phyloP scores from a whole-genome alignment of 2,113 vertebrate genomes.

The Dolichotis patagonum region DNA sequence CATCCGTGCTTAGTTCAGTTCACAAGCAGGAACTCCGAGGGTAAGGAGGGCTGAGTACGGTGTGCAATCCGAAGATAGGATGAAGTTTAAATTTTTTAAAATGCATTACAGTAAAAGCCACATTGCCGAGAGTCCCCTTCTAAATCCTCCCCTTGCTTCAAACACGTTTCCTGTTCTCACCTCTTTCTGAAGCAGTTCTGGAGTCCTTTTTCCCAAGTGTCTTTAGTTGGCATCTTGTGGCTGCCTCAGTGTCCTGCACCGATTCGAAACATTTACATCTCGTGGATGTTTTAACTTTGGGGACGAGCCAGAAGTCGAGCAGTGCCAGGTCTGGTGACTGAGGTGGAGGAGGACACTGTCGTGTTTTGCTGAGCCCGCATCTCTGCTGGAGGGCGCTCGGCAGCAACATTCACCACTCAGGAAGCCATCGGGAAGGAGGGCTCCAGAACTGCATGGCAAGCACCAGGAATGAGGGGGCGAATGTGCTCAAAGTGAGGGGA shows the following conservation, averaged over 20 bases:
- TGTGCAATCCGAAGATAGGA: neutral
- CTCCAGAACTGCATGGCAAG: neutral
- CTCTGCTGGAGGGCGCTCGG: neutral
- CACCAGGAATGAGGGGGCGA: neutral
- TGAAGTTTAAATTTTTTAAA: neutral
- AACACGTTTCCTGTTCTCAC: neutral
- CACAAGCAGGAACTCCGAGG: neutral
- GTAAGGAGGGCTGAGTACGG: rapidly evolving
- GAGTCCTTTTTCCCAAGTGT: neutral
- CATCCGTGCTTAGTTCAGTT: neutral
- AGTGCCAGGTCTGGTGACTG: neutral
- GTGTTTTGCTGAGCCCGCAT: neutral
- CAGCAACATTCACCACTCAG: neutral
- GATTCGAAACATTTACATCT: neutral
- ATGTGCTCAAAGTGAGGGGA: neutral
- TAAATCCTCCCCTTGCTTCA: neutral
- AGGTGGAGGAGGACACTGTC: neutral
- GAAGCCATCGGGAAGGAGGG: neutral
- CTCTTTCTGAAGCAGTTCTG: neutral
- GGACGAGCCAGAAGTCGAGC: neutral
- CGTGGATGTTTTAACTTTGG: neutral
- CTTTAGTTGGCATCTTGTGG: neutral
- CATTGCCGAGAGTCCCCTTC: neutral
- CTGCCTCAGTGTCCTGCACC: neutral
- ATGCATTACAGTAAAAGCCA: neutral